phyloP scores from a whole-genome alignment of 1,140 invertebrate species.

The Yoshiicerus persimilis region DNA sequence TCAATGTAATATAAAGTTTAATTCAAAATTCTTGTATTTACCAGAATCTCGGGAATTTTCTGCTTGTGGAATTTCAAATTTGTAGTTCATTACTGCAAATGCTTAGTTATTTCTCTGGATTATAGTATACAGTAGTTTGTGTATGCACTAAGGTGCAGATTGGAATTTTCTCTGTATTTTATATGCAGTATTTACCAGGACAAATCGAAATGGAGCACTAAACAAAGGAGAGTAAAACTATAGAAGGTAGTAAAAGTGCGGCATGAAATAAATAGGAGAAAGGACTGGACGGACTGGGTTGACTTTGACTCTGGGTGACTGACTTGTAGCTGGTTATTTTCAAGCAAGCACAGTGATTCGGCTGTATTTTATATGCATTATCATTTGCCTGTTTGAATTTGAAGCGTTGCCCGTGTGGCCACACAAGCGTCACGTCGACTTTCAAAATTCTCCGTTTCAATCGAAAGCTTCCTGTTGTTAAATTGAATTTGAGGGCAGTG shows the following conservation, averaged over 20 bases:
- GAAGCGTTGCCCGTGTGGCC: background rate
- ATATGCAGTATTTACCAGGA: too few species aligned
- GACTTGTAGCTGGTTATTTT: background rate
- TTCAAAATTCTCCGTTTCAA: constrained; percentile 14
- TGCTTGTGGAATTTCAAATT: too few species aligned
- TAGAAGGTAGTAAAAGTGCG: background rate
- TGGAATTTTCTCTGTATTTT: too few species aligned
- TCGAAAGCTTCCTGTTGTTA: background rate
- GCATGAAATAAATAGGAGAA: background rate
- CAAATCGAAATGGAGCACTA: too few species aligned
- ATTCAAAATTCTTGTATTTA: too few species aligned
- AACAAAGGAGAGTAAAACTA: too few species aligned
- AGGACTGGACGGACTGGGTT: background rate
- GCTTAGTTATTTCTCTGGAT: too few species aligned
- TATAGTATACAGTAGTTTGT: too few species aligned
- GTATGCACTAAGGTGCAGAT: too few species aligned
- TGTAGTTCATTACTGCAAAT: too few species aligned
- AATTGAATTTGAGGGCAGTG: constrained; percentile 11
- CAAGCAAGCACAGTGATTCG: background rate
- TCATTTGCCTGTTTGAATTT: background rate
- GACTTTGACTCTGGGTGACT: background rate
- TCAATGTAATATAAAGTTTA: too few species aligned
- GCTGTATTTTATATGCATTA: background rate
- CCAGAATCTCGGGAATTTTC: too few species aligned
- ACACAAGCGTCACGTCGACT: background rate